Base-by-base conservation (phyloP, 2,113 vertebrate genomes). In the Pao palembangensis region DNA sequence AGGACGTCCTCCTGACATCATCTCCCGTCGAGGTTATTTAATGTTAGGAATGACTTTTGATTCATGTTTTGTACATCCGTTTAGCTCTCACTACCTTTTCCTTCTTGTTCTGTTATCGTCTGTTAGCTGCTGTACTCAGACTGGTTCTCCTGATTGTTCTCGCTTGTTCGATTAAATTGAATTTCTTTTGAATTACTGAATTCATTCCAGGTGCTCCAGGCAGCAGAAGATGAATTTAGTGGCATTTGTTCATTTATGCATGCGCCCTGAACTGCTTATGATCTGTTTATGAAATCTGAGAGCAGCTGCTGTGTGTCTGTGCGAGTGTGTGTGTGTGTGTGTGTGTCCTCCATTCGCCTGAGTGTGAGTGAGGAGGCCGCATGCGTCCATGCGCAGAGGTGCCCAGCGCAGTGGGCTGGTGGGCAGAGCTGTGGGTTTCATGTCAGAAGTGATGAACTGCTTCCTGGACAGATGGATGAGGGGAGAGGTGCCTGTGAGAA, bases 391-490 rank as follows among this genome's bases (percentile, higher is more conserved):
- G 19, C 46, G 55, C 19, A 1, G 52, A 13, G 1, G 53, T 61
- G 25, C 25, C 51, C 72, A 60, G 67, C 61, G 25, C 25, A 28
- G 25, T 28, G 25, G 25, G 25, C 25, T 28, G 25, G 25, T 28
- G 25, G 25, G 25, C 25, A 28, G 25, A 28, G 25, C 25, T 28
- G 25, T 28, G 25, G 25, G 3, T 28, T 28, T 28, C 3, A 28
- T 28, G 3, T 3, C 25, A 3, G 25, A 28, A 28, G 25, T 28
- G 25, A 28, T 28, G 64, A 69, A 68, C 56, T 5, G 51, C 64
- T 67, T 80, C 83, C 80, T 49, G 50, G 67, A 76, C n/a, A 28
- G 31, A 81, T 87, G 52, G 55, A 61, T 70, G 67, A 56, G 63
- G 61, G 43, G 20, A 2, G 51, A 57, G 65, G 57, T 28, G 41